These are phyloP conservation scores for Sogatella furcifera DNA, from an alignment of 1,140 invertebrate species.

Conservation along the genomic window DNA sequence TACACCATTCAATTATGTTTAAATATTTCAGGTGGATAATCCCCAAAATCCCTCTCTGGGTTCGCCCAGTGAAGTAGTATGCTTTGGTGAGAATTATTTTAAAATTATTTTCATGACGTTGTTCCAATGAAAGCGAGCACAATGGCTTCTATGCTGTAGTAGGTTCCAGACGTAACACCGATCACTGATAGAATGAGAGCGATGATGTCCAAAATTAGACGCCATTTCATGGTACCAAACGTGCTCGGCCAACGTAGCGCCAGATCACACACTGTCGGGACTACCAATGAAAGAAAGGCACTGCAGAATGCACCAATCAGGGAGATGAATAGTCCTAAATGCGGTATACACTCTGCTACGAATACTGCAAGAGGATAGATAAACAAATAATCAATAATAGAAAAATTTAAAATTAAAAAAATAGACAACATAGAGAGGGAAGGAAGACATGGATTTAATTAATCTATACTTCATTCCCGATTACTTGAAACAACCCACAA, in stretches of 20 bases:
- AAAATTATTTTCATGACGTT: too few species aligned
- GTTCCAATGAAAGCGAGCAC: constrained; percentile 13
- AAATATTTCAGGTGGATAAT: too few species aligned
- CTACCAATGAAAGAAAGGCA: constrained; percentile 72
- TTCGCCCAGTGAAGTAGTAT: too few species aligned
- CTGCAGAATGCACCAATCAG: constrained; percentile 81
- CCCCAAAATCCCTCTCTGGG: too few species aligned
- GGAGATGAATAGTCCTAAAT: constrained; percentile 79
- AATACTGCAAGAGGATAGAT: constrained; percentile 43
- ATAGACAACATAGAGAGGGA: too few species aligned
- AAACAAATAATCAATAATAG: not conserved
- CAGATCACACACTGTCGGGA: constrained; percentile 79
- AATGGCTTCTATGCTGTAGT: constrained; percentile 67
- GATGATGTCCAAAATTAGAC: constrained; percentile 4
- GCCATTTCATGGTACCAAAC: not conserved
- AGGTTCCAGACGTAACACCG: constrained; percentile 71
- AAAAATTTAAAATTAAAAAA: too few species aligned
- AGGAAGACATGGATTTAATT: too few species aligned
- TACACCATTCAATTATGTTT: too few species aligned
- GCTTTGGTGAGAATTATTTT: too few species aligned
- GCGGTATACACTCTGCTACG: constrained; percentile 69
- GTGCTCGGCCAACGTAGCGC: constrained; percentile 30
- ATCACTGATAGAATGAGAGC: constrained; percentile 53
- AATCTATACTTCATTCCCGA: too few species aligned
- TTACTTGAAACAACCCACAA: too few species aligned